A percentile compares a stretch with the other conserved stretches of the same genome.
Conservation (phyloP, 37 sponge, comb jelly and placozoan species). For the Ephydatia muelleri region DNA sequence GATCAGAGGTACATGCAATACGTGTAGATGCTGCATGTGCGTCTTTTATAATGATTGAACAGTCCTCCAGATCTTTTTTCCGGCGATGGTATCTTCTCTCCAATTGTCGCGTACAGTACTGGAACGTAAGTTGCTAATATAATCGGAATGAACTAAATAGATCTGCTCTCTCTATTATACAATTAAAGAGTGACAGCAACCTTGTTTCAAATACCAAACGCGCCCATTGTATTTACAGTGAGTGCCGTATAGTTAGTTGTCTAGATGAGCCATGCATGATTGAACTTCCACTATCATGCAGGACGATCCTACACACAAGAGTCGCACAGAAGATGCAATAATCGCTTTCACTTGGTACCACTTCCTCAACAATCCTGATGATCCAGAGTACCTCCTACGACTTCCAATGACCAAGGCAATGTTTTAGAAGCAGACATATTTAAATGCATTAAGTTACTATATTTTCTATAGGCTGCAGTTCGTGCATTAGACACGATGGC, state of each 20-base stretch:
- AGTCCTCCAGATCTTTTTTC: neutral
- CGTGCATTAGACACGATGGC: constrained; percentile 83
- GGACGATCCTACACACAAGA: constrained; percentile 75
- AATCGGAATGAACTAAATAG: neutral
- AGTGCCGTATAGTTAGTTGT: neutral
- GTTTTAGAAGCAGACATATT: neutral
- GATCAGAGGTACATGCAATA: constrained; percentile 8
- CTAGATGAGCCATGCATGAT: too few relatives aligned
- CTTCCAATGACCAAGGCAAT: constrained; percentile 93
- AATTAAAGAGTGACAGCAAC: constrained; percentile 61
- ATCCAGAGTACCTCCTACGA: constrained; percentile 78
- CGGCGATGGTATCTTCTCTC: constrained; percentile 29
- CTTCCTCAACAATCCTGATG: constrained; percentile 48
- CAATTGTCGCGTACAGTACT: constrained; percentile 32
- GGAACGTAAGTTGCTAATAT: constrained; percentile 47
- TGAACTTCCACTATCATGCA: constrained; percentile 9
- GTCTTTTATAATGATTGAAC: too few relatives aligned
- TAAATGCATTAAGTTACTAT: too few relatives aligned
- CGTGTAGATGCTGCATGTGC: too few relatives aligned
- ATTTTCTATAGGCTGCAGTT: constrained; percentile 60
- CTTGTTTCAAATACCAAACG: constrained; percentile 88
- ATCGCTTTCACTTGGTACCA: constrained; percentile 92
- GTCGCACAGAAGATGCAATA: constrained; percentile 76
- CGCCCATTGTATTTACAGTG: constrained; percentile 76
- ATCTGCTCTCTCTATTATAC: too few relatives aligned